phyloP scores from a whole-genome alignment of 2,888 invertebrate genomes.

The Isoperla grammatica region DNA sequence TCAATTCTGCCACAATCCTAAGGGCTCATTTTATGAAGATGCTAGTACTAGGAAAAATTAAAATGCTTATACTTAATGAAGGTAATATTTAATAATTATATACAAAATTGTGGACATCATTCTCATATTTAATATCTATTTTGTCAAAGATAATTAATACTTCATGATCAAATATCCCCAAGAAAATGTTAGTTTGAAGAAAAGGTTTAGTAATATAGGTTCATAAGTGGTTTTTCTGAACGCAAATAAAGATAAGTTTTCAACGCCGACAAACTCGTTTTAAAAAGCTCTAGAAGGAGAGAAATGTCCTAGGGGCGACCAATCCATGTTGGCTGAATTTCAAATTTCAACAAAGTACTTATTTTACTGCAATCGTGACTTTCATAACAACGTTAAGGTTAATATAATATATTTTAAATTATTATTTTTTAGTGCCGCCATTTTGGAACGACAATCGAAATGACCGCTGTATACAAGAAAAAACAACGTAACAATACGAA shows the following conservation, averaged over 20 bases:
- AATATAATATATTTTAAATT: neutral
- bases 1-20: too few species aligned
- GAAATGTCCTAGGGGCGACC: neutral
- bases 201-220: neutral
- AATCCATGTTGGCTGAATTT: neutral
- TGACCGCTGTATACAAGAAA: neutral
- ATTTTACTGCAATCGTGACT: neutral
- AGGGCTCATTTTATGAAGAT: too few species aligned
- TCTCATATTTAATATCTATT: conserved; percentile 1
- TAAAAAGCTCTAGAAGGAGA: neutral
- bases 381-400: neutral
- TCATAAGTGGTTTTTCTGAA: neutral
- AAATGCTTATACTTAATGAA: conserved; percentile 3
- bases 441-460: neutral
- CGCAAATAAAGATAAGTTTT: neutral
- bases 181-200: neutral
- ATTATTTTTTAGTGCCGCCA: neutral
- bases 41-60: too few species aligned
- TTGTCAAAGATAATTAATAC: conserved; percentile 7
- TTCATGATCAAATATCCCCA: conserved; percentile 9
- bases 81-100: conserved; percentile 15
- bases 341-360: neutral
- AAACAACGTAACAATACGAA: neutral
- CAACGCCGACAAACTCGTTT: neutral
- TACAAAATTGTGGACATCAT: conserved; percentile 16